Evolutionary conservation across 2,797 vertebrate species (phyloP).

Genomic region (Phalanger gymnotis): DNA sequence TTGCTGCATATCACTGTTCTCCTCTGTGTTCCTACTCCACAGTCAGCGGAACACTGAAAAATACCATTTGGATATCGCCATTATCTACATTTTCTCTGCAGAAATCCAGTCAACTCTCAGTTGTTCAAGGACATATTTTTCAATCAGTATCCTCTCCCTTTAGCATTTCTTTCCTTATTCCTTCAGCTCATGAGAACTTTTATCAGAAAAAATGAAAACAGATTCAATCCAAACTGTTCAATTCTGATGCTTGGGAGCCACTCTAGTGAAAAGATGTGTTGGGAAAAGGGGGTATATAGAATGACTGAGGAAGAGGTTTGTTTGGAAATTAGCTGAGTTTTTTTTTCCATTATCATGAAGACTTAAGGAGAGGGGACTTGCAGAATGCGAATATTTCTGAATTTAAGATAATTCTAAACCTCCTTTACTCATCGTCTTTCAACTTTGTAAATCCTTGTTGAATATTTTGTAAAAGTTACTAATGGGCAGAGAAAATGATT

Average conservation of each 20-base stretch:
- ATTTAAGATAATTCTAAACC: neutral
- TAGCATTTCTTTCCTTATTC: neutral
- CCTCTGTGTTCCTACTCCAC: conserved; percentile 90
- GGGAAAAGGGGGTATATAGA: neutral
- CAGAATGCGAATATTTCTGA: neutral
- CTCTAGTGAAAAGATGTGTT: neutral
- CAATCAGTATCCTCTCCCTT: neutral
- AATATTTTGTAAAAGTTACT: neutral
- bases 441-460: neutral
- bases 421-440: neutral
- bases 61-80: neutral
- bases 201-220: neutral
- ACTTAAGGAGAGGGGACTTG: neutral
- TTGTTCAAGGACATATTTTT: neutral
- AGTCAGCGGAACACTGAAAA: conserved; percentile 93
- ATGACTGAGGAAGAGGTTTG: neutral
- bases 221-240: neutral
- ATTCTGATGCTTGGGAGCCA: neutral
- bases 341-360: neutral
- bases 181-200: neutral
- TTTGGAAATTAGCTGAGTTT: neutral
- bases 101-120: neutral
- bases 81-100: neutral
- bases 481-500: neutral
- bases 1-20: conserved; percentile 93